phyloP scores from a whole-genome alignment of 2,797 vertebrate genomes.

The Sebastes oblongus region DNA sequence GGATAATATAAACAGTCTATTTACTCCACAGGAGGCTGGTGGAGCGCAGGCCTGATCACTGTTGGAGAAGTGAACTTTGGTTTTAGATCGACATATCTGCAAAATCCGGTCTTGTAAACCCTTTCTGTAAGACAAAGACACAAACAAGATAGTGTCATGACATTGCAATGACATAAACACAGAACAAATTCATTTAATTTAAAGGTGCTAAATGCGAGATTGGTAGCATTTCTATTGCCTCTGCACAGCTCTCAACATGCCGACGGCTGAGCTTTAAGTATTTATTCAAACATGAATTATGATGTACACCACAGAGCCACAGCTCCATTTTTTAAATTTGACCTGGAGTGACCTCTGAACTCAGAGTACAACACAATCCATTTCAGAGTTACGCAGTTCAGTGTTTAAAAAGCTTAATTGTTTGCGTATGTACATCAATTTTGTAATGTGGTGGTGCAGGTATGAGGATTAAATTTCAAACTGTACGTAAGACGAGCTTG shows the following conservation, averaged over 20 bases:
- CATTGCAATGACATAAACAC: not conserved
- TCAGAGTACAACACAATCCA: not conserved
- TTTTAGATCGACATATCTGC: conserved; percentile 47
- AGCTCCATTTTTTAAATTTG: not conserved
- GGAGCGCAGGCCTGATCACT: not conserved
- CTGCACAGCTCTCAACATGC: too few relatives aligned
- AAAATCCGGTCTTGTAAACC: conserved; percentile 66
- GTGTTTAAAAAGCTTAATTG: not conserved
- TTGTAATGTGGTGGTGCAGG: not conserved
- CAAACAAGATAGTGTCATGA: conserved; percentile 9
- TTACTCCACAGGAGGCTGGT: not conserved
- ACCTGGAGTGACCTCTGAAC: not conserved
- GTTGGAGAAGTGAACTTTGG: not conserved
- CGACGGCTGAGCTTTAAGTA: not conserved
- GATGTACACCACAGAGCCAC: not conserved
- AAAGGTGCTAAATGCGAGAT: not conserved
- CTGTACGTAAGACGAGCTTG: not conserved
- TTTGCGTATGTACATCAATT: not conserved
- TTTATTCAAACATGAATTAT: not conserved
- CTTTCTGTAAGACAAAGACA: conserved; percentile 78
- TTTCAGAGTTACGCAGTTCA: not conserved
- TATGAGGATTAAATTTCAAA: not conserved
- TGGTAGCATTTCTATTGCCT: too few relatives aligned
- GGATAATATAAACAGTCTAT: conserved; percentile 11
- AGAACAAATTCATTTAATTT: not conserved